Evolutionary conservation across 92 coral and sea anemone species (phyloP).

Genomic region (Phymanthus crucifer): DNA sequence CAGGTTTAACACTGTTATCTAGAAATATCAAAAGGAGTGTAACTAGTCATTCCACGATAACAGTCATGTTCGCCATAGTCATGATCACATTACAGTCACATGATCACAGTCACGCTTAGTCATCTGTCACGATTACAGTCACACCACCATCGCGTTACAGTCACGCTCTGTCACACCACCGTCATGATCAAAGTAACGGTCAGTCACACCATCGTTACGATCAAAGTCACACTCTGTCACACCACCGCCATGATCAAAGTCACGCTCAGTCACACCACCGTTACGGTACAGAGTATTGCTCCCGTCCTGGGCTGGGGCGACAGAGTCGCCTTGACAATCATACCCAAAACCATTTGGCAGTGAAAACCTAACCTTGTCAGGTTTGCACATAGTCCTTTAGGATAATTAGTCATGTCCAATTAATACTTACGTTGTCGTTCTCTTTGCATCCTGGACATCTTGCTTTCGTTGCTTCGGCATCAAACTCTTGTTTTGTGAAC

Average conservation of each 20-base stretch:
- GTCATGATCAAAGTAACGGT: neutral
- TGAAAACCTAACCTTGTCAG: no score
- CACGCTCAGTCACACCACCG: neutral
- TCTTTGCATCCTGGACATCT: constrained; percentile 68
- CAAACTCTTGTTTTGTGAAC: constrained; percentile 51
- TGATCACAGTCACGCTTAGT: neutral
- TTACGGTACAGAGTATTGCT: no score
- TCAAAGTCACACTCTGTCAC: neutral
- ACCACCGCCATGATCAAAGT: neutral
- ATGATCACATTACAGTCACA: neutral
- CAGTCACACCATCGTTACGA: no score
- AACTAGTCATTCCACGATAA: neutral
- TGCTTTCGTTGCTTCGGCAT: constrained; percentile 47
- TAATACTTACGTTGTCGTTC: constrained; percentile 66
- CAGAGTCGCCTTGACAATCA: no score
- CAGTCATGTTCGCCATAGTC: neutral
- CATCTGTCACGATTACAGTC: neutral
- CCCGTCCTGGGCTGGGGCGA: no score
- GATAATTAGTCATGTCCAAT: neutral
- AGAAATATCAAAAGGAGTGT: neutral
- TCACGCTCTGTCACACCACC: neutral
- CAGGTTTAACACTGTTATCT: constrained; percentile 74
- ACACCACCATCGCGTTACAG: neutral
- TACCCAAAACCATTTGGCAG: no score
- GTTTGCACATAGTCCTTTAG: no score